Conservation (phyloP, 2,888 invertebrate genomes). For the Cephus pygmeus region DNA sequence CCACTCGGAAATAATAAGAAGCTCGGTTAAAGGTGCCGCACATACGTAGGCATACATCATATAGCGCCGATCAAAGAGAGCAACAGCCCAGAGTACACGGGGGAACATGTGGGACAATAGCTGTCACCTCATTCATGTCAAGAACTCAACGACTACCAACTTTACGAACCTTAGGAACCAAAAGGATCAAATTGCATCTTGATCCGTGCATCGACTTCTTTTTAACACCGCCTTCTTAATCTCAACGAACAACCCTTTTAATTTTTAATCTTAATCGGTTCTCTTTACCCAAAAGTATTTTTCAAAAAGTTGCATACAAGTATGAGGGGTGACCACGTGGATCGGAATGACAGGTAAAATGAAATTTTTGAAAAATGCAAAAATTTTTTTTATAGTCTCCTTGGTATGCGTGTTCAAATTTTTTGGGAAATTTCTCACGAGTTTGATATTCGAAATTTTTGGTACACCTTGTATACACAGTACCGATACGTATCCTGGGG, state of each 20-base stretch:
- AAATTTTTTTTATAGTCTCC: not conserved
- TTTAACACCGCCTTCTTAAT: conserved; percentile 25
- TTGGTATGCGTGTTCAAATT: not conserved
- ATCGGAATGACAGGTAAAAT: too few relatives aligned
- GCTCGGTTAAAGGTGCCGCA: conserved; percentile 46
- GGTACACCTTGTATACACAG: not conserved
- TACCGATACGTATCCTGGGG: not conserved
- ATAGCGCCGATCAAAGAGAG: conserved; percentile 43
- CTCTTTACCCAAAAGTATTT: not conserved
- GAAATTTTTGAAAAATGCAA: not conserved
- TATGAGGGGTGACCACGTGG: too few relatives aligned
- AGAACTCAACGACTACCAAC: conserved; percentile 49
- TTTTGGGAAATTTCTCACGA: not conserved
- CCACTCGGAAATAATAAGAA: conserved; percentile 2
- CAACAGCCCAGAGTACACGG: conserved; percentile 38
- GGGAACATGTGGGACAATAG: conserved; percentile 46
- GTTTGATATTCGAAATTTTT: not conserved
- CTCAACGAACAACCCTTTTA: not conserved
- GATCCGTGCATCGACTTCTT: conserved; percentile 58
- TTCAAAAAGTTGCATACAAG: not conserved
- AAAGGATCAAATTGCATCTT: conserved; percentile 59
- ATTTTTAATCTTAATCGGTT: not conserved
- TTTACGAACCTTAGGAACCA: conserved; percentile 32
- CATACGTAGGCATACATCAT: conserved; percentile 40
- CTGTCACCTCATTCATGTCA: conserved; percentile 58